Evolutionary conservation across 2,113 vertebrate species (phyloP).

Genomic region (Microcebus jonahi): DNA sequence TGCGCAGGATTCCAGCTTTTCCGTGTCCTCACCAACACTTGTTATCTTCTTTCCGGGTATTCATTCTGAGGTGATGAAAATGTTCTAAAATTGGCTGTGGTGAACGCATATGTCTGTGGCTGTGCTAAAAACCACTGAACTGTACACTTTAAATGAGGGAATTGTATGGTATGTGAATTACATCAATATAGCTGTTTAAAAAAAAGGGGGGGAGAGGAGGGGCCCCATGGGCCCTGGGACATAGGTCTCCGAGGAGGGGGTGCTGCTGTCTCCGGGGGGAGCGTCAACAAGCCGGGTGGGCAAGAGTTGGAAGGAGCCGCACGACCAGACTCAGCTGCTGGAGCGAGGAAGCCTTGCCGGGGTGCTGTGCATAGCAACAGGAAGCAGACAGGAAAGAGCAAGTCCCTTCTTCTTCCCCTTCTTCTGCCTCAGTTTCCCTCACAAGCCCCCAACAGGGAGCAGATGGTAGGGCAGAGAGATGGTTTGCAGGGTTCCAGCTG

Average conservation of each 20-base stretch:
- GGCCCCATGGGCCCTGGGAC: background rate
- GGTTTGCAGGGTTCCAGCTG: background rate
- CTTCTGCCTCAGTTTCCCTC: background rate
- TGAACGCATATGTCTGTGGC: background rate
- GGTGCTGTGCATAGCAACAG: background rate
- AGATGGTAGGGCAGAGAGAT: background rate
- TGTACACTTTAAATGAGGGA: background rate
- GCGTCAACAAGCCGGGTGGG: background rate
- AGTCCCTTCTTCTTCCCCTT: background rate
- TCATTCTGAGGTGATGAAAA: background rate
- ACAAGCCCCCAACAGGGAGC: background rate
- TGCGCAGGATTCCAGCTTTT: background rate
- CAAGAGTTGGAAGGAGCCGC: background rate
- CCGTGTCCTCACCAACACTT: background rate
- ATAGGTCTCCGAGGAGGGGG: background rate
- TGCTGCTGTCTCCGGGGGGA: background rate
- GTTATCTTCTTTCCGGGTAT: background rate
- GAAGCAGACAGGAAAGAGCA: background rate
- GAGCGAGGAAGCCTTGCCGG: fast-evolving
- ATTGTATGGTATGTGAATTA: background rate
- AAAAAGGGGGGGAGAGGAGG: background rate
- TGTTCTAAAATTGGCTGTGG: background rate
- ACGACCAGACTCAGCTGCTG: background rate
- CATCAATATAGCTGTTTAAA: background rate
- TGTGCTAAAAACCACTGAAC: background rate